A percentile compares a stretch with the other conserved stretches of the same genome.
phyloP scores from a whole-genome alignment of 2,113 vertebrate species.

The Syrmaticus mikado region DNA sequence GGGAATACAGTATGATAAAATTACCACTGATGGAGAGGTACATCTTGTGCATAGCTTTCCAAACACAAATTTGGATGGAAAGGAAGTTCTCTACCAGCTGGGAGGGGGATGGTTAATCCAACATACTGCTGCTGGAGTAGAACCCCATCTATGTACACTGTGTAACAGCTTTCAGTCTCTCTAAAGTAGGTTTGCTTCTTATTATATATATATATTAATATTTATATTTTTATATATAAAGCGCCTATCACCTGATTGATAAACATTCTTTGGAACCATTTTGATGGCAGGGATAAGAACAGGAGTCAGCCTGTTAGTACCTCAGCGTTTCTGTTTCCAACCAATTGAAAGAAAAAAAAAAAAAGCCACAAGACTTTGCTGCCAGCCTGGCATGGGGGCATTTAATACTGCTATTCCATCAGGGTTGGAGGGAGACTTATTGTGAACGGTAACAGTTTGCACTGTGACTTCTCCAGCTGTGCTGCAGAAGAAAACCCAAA shows the following conservation, averaged over 20 bases:
- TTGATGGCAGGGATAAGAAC: too few species aligned
- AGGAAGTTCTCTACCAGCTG: background rate
- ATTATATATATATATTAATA: constrained; percentile 26
- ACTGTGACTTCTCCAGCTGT: constrained; percentile 9
- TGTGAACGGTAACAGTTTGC: constrained; percentile 9
- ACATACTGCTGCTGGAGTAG: background rate
- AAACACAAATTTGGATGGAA: background rate
- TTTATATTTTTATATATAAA: constrained; percentile 31
- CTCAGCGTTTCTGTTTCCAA: background rate
- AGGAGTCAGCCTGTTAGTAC: too few species aligned
- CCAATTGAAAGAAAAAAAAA: background rate
- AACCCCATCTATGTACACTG: background rate
- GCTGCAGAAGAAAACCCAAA: background rate
- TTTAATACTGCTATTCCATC: constrained; percentile 46
- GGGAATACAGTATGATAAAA: background rate
- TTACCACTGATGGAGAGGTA: background rate
- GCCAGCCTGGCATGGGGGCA: constrained; percentile 10
- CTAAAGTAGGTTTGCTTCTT: constrained; percentile 11
- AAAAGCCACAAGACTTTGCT: background rate
- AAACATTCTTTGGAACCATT: too few species aligned
- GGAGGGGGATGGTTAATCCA: background rate
- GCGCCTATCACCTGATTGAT: background rate
- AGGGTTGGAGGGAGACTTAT: too few species aligned
- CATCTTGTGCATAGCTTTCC: background rate
- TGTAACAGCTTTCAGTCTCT: background rate